Percentiles rank a stretch among this genome's conserved stretches.
These are phyloP conservation scores for Penaeus monodon DNA, from an alignment of 2,888 invertebrate genomes.

Conservation along the genomic window DNA sequence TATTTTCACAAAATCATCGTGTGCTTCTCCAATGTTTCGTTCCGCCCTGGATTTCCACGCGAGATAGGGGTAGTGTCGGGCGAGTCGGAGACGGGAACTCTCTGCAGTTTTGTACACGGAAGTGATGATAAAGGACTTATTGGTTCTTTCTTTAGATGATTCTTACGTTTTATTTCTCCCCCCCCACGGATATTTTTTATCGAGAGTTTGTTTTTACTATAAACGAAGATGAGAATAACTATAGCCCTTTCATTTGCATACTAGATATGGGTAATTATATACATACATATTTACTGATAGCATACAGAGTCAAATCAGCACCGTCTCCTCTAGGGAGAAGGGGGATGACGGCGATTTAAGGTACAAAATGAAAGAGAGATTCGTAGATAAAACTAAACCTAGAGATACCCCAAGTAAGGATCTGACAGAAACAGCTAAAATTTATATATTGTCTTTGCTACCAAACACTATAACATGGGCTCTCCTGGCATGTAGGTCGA, in stretches of 20 bases:
- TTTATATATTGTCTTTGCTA: conserved; percentile 37
- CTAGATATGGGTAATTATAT: conserved; percentile 33
- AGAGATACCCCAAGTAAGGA: conserved; percentile 5
- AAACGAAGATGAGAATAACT: conserved; percentile 9
- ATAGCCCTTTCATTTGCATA: conserved; percentile 38
- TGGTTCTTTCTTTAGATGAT: conserved; percentile 1
- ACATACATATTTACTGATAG: conserved; percentile 5
- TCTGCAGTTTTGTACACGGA: conserved; percentile 44
- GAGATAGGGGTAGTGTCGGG: too few species aligned
- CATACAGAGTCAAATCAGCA: not conserved
- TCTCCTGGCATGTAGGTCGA: conserved; percentile 51
- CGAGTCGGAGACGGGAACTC: not conserved
- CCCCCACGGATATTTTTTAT: conserved; percentile 9
- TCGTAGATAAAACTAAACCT: conserved; percentile 7
- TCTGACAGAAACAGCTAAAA: conserved; percentile 23
- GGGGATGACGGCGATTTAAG: not conserved
- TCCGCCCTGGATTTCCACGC: too few species aligned
- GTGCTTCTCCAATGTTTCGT: not conserved
- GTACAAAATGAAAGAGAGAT: conserved; percentile 25
- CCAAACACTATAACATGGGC: conserved; percentile 46
- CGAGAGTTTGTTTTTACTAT: not conserved
- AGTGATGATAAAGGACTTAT: conserved; percentile 19
- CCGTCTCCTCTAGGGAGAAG: not conserved
- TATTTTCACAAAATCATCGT: conserved; percentile 8
- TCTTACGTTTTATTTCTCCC: not conserved